Conservation (phyloP, 2,888 invertebrate species). For the Agrotis segetum region DNA sequence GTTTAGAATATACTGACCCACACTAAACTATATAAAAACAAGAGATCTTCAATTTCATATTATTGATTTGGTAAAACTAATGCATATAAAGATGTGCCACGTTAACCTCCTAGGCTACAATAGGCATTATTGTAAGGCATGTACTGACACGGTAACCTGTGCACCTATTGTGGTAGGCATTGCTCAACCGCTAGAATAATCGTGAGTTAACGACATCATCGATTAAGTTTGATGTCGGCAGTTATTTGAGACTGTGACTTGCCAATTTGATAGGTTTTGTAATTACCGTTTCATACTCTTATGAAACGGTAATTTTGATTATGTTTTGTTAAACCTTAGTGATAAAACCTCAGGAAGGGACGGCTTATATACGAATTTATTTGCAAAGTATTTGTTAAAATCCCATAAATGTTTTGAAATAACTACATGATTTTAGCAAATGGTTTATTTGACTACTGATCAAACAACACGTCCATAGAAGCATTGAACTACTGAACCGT, state of each 20-base stretch:
- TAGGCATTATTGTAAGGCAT: slow-evolving; percentile 34
- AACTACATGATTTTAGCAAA: too few relatives aligned
- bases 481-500: too few relatives aligned
- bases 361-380: too few relatives aligned
- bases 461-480: too few relatives aligned
- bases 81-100: slow-evolving; percentile 28
- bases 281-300: not conserved
- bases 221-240: slow-evolving; percentile 7
- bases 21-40: too few relatives aligned
- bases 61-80: slow-evolving; percentile 15
- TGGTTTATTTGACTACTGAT: too few relatives aligned
- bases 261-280: not conserved
- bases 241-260: slow-evolving; percentile 12
- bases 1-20: too few relatives aligned
- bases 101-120: slow-evolving; percentile 21
- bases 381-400: too few relatives aligned
- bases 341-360: too few relatives aligned
- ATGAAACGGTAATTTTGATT: not conserved
- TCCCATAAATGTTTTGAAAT: too few relatives aligned
- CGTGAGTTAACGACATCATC: slow-evolving; percentile 18
- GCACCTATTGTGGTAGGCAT: slow-evolving; percentile 26
- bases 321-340: too few relatives aligned
- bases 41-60: not conserved
- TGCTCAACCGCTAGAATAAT: slow-evolving; percentile 30
- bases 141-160: slow-evolving; percentile 40